phyloP scores from a whole-genome alignment of 2,797 vertebrate species.

The Sebastes melanostomus region DNA sequence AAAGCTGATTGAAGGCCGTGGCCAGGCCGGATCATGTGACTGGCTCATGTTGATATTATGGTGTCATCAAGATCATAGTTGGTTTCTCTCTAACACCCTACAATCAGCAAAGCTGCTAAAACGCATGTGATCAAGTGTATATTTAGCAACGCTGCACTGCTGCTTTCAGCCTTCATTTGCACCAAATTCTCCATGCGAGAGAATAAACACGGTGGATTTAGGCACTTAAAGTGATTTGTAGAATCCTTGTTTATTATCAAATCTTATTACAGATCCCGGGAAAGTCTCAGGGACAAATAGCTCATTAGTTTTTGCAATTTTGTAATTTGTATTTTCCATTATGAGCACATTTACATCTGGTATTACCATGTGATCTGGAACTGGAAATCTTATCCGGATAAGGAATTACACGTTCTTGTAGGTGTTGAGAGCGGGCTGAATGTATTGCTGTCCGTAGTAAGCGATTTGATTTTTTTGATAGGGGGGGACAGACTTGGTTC shows the following conservation, averaged over 20 bases:
- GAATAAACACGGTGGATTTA: neutral
- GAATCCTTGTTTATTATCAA: neutral
- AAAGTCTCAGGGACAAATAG: neutral
- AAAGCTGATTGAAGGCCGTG: constrained; percentile 65
- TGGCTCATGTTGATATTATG: constrained; percentile 37
- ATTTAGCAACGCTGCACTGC: constrained; percentile 27
- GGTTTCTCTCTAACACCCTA: constrained; percentile 24
- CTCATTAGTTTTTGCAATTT: neutral
- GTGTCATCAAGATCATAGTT: constrained; percentile 48
- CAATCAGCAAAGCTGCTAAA: constrained; percentile 27
- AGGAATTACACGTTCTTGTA: neutral
- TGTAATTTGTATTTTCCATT: neutral
- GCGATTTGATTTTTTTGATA: fast-evolving
- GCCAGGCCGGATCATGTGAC: constrained; percentile 34
- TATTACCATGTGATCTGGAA: neutral
- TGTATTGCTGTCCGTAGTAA: neutral
- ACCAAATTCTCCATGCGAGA: neutral
- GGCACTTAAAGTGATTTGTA: neutral
- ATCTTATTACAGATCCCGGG: neutral
- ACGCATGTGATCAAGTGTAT: constrained; percentile 25
- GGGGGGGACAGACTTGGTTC: too few species aligned
- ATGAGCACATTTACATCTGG: neutral
- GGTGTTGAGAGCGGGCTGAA: neutral
- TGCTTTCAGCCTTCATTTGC: neutral
- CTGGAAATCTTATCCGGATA: neutral